Evolutionary conservation across 1,140 invertebrate genomes (phyloP), one percentile per base, ranked within the genome.

Genomic region (Eumaeus atala): DNA sequence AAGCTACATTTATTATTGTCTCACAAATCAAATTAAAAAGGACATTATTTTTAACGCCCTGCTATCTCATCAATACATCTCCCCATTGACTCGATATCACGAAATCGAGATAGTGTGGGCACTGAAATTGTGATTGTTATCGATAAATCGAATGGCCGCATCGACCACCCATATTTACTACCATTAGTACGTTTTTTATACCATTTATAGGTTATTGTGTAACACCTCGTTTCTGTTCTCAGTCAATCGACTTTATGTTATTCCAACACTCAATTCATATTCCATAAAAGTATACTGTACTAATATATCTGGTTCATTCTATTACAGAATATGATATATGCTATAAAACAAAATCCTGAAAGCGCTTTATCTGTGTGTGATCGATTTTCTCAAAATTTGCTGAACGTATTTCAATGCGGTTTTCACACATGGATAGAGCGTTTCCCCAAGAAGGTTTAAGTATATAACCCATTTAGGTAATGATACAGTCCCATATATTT

Each of bases 141-240:
- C 49, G 49, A 44, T 54, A 34, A 48, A 55, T 55, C 53, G 53
- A 55, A 28, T 28, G 28, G 33, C 48, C 36, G 34, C 37, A 17
- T 18, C 52, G 59, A 61, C 59, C 59, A 61, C 59, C 59, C 59
- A 50, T 54, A 37, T 17, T 57, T 40, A 49, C 47, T 18, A 51
- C 59, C 59, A 61, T 57, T 61, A 61, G 44, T 51, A 44, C 10
- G 37, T 33, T 51, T 50, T 34, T 51, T 60, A 38, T 51, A 51
- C 10, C 34, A 33, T 33, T 42, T 36, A 38, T 42, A 47, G 34
- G 42, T 47, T 38, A 35, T 28, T 44, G 40, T 44, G 40, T 44
- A 9, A 44, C 40, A 44, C 16, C 40, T 44, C 40, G 40, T 44
- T 44, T 16, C 16, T 44, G 40, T 44, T 44, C 40, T 9, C 40